Percentiles rank a stretch among this genome's conserved stretches.
Conservation (phyloP, 2,797 vertebrate species). For the Mionectes olivaceus region DNA sequence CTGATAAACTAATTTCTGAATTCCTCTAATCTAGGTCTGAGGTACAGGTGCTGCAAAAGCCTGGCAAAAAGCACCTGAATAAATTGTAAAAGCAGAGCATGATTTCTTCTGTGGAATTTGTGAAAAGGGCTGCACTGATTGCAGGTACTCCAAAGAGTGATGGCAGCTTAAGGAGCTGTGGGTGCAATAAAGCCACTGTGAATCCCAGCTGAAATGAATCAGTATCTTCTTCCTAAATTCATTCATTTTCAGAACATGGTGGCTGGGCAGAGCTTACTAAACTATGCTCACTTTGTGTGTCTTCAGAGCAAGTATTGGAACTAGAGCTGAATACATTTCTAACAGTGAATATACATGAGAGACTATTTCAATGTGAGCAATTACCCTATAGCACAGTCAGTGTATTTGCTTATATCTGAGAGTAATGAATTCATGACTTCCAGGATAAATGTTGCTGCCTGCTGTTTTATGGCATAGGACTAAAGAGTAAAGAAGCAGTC, state of each 20-base stretch:
- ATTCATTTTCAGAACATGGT: background rate
- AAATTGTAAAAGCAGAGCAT: background rate
- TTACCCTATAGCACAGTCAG: background rate
- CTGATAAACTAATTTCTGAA: background rate
- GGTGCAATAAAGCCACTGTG: background rate
- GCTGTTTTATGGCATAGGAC: background rate
- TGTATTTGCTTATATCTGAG: background rate
- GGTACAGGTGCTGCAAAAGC: background rate
- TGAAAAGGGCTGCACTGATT: background rate
- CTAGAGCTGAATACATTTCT: background rate
- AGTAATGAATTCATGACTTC: background rate
- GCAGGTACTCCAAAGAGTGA: background rate
- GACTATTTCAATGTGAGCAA: background rate
- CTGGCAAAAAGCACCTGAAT: background rate
- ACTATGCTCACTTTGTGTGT: background rate
- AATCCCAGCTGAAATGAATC: conserved; percentile 37
- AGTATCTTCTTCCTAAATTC: background rate
- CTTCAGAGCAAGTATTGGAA: background rate
- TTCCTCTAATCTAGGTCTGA: background rate
- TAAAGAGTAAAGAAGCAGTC: background rate
- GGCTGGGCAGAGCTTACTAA: background rate
- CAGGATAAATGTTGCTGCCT: background rate
- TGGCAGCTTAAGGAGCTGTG: background rate
- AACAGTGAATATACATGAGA: background rate
- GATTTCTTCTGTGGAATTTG: background rate